Percentiles rank a stretch among this genome's conserved stretches.
Evolutionary conservation across 2,797 vertebrate genomes (phyloP).

Genomic region (Alcedo atthis): DNA sequence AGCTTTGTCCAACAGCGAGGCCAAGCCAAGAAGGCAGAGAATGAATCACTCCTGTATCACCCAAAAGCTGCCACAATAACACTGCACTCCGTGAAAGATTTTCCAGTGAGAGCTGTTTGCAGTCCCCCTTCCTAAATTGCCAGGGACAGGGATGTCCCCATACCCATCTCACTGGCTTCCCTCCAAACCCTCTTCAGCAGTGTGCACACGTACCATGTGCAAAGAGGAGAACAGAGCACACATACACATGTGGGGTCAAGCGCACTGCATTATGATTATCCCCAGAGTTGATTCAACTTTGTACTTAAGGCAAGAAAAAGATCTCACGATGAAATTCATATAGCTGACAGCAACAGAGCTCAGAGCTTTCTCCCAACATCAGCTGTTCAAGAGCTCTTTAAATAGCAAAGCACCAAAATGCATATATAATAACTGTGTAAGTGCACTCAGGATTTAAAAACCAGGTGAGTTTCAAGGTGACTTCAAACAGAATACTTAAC

Average conservation of each 20-base stretch:
- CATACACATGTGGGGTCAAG: not conserved
- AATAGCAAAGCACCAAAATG: not conserved
- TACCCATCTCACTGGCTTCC: not conserved
- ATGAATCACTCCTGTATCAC: not conserved
- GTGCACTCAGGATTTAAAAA: not conserved
- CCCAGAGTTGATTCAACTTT: not conserved
- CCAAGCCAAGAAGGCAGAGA: not conserved
- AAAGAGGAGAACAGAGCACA: not conserved
- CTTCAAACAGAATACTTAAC: not conserved
- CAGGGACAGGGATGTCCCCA: fast-evolving
- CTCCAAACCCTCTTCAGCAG: not conserved
- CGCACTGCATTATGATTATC: fast-evolving
- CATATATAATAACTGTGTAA: not conserved
- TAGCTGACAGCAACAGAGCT: not conserved
- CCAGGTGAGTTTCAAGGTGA: not conserved
- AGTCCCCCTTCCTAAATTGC: not conserved
- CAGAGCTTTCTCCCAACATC: not conserved
- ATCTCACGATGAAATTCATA: not conserved
- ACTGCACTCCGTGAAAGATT: fast-evolving
- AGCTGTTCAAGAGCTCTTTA: not conserved
- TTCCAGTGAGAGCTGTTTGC: not conserved
- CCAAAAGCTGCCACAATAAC: not conserved
- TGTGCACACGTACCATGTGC: fast-evolving
- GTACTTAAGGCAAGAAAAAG: not conserved
- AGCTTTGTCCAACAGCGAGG: not conserved